Evolutionary conservation across 2,113 vertebrate genomes (phyloP), one percentile per base, ranked within the genome.

Genomic region (Orthochromis malagaraziensis): DNA sequence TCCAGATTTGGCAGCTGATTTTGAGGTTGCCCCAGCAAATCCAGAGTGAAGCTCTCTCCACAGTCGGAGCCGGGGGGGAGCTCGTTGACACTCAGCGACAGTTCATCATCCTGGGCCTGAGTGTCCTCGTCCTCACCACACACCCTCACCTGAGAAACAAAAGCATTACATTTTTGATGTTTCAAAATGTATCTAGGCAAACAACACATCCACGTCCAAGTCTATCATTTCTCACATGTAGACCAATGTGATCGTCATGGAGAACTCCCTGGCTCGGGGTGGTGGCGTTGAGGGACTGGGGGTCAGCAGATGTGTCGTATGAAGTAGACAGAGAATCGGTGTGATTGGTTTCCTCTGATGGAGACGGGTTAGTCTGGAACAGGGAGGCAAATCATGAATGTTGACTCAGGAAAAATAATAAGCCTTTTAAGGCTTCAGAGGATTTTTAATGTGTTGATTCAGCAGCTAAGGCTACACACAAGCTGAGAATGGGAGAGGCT

Each of bases 321-420:
- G 98, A 97, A 0, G 97, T 97, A 21, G 97, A 97, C 57, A 99
- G 96, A 13, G 97, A 97, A 84, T 98, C 98, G 21, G 97, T 97
- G 91, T 97, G 97, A 91, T 97, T 98, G 63, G 97, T 95, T 94
- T 99, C 98, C 84, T 99, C 99, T 12, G 98, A 98, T 29, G 98
- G 98, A 77, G 98, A 99, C 24, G 98, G 97, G 85, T 96, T 97
- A n/a, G 98, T 99, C 99, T 99, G 94, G 79, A 95, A 94, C 8
- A 85, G 83, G 83, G 89, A 81, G 87, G 91, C 26, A 73, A 49
- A 83, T 12, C 73, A 51, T 33, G 73, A 51, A 33, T 33, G 29
- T 51, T 77, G 45, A 77, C 1, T 77, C 10, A 33, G 7, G 29
- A 29, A 84, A 2, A 75, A 21, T 55, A 42, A 33, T 14, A 60